Evolutionary conservation across 37 sponge, comb jelly and placozoan genomes (phyloP), one percentile per base, ranked within the genome.

Genomic region (Axinella damicornis): DNA sequence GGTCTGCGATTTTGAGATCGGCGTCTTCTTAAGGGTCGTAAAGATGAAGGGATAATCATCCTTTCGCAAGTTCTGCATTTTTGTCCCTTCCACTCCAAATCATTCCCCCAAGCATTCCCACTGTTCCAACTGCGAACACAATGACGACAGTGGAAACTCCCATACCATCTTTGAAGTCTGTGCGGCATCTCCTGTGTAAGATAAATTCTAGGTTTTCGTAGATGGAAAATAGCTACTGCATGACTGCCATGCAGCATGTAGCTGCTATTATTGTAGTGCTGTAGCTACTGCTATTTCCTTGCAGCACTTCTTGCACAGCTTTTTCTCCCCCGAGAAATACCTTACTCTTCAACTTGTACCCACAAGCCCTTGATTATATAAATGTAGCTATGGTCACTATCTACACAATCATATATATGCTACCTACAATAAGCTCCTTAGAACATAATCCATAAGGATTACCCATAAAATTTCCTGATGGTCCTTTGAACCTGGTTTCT

Each of bases 51-150:
- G 5, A 46, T 6, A n/a, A 73, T 35, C 74, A 73, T 36, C 52
- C 2, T 82, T 57, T 71, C 52, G 18, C 83, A 82, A 36, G 36
- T 0, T 17, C 28, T 18, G 32, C 83, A 82, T 71, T 71, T 14
- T 56, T 82, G 83, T 2, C 83, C 83, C 57, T 71, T 70, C 32
- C 83, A 72, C 59, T 82, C n/a, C n/a, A n/a, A n/a, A n/a, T n/a
- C n/a, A n/a, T n/a, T n/a, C n/a, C n/a, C 83, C 83, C 83, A 82
- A 14, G 83, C 9, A 31, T 82, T 70, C 37, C 68, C 71, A 70
- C 71, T 70, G 19, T 25, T 40, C 83, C 83, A 82, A 12, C 30
- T 57, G 22, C 58, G 52, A 18, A n/a, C 57, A 71, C 83, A 82
- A 16, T 82, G 59, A 2, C 70, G 27, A 52, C 83, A 82, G 38